Evolutionary conservation across 2,797 vertebrate genomes (phyloP).

Genomic region (Parambassis ranga): DNA sequence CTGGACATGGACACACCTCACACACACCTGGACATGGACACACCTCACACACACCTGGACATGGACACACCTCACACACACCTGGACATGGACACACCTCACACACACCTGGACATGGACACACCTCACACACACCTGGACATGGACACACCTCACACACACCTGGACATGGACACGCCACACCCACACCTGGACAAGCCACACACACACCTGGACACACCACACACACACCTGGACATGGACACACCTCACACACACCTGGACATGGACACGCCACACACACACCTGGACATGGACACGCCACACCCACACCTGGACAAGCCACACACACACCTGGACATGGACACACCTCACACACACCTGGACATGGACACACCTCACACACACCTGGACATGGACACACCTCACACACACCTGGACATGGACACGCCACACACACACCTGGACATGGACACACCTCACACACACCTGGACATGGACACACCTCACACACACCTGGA

Average conservation of each 20-base stretch:
- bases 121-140: no score
- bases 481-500: background rate
- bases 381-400: no score
- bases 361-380: background rate
- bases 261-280: background rate
- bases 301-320: constrained; percentile 12
- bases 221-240: background rate
- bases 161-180: no score
- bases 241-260: background rate
- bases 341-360: background rate
- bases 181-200: constrained; percentile 8
- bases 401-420: background rate
- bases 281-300: no score
- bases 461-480: no score
- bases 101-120: no score
- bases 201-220: background rate
- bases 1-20: no score
- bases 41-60: no score
- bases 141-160: no score
- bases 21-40: no score
- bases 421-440: background rate
- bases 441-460: background rate
- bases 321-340: background rate
- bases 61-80: no score
- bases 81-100: no score